Evolutionary conservation across 2,797 vertebrate species (phyloP), one percentile per base, ranked within the genome.

Genomic region (Eleutherodactylus coqui): DNA sequence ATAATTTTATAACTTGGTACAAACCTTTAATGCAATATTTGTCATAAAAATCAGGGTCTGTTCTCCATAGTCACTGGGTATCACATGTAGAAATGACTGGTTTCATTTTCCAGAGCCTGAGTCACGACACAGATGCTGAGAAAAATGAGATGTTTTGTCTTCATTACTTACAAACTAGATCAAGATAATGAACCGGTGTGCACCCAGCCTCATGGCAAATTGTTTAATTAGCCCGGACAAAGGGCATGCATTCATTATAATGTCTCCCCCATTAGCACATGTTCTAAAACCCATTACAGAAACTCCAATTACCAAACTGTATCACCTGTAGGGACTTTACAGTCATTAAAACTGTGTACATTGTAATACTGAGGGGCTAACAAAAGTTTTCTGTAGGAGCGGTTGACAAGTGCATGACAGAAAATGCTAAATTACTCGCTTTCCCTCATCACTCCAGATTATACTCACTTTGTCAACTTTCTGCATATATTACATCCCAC

Each of bases 171-270:
- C 41, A 79, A 78, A 79, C 32, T 53, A 17, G 69, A 70, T 79
- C 64, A 76, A 85, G 29, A 70, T 67, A 67, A 85, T 69, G 60
- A 55, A 62, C 29, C 24, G 29, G 1, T 38, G 34, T 11, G 75
- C 5, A 13, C n/a, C 58, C 27, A 17, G 45, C 13, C 13, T 79
- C 19, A 53, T 41, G 47, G 49, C 51, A 72, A 85, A 72, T 72
- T 43, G 76, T 1, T 72, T 79, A 70, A 85, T 85, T 78, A 69
- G 5, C 32, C 13, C 17, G 75, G 75, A 78, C 83, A 78, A 49
- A 49, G 49, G 60, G 75, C 45, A 32, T 16, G 16, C 32, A 78
- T 78, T 85, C 72, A 76, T 84, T 78, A 67, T 38, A 69, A 51
- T 43, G 60, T 53, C 75, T 43, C 32, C 75, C 29, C 45, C 83